Evolutionary conservation across 2,888 invertebrate genomes (phyloP), one percentile per base, ranked within the genome.

Genomic region (Leptinotarsa rubiginosa): DNA sequence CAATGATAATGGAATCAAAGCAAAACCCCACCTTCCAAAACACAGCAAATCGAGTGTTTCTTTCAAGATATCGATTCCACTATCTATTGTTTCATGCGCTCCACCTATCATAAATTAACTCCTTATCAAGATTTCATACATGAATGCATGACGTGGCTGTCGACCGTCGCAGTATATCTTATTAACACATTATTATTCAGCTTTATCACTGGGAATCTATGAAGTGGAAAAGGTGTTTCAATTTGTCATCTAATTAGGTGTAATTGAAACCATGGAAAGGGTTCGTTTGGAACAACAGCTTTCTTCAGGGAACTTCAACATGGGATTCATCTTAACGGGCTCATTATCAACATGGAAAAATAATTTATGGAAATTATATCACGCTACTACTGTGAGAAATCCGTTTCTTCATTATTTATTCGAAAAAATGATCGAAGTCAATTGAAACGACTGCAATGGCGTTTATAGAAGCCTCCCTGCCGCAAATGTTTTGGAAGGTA

Each of bases 131-230:
- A 76, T 76, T 70, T 74, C 47, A 69, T 69, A 69, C 69, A 56
- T 25, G 69, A 56, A 74, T 76, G 70, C 74, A 70, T 76, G 76
- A 76, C 76, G 74, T 74, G 74, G 74, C 74, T 76, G 69, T 56
- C 56, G 69, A 4, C 62, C 31, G 75, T 75, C 73, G 75, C 74
- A 74, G 72, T 76, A 76, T 76, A 76, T 76, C 76, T 76, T 76
- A 74, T 74, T 70, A 76, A 74, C 76, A 76, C 76, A 76, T 76
- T 76, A 74, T 76, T 76, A 76, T 74, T 76, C 73, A 76, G 71
- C 54, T 71, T 72, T 76, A 76, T 76, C 76, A 69, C 56, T 59
- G 47, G 66, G 67, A 56, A 76, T 76, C 76, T 76, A 62, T 72
- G 62, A 52, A 74, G 74, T 70, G 74, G 74, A 67, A 72, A 76